Evolutionary conservation across 2,888 invertebrate species (phyloP), one percentile per base, ranked within the genome.

Genomic region (Metacarcinus magister): DNA sequence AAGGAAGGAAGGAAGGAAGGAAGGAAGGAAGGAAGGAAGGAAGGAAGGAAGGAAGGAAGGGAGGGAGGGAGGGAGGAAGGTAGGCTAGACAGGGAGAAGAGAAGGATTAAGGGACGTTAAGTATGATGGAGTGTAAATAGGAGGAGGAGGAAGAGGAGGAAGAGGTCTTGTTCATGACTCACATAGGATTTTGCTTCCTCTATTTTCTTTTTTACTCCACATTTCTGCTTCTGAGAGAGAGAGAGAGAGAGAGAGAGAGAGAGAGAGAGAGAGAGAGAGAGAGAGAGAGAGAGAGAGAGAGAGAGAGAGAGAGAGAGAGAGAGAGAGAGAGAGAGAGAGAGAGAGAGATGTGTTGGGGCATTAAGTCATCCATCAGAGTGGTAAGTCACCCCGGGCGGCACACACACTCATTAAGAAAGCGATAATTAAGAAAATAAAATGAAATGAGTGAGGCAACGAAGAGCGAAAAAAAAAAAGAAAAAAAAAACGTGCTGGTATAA

Each of bases 201-300:
- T 7, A 0, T 54, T 13, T 48, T 13, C 13, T 13, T 48, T 13
- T 48, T 13, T 13, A 8, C 48, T 48, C 48, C 13, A 5, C 48
- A 8, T 13, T 48, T 48, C 48, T 48, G 7, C 13, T 13, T 48
- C 48, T 92, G 48, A 67, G 32, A 92, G 23, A 92, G 92, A 92
- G 48, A 92, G 7, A 92, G 16, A 46, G 46, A 92, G 23, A 46
- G 48, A 46, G 46, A 46, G 92, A 43, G 23, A 46, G 44, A 39
- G 43, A 91, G 43, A 39, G 91, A 28, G 43, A 91, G 91, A 28
- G 91, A 91, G 91, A 91, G 43, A 39, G 91, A 91, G 32, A 39
- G 43, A 91, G 7, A 92, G 5, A 92, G 7, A 44, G 4, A 92
- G n/a, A n/a, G n/a, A n/a, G n/a, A n/a, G n/a, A n/a, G n/a, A n/a